Base-by-base conservation (phyloP, 2,797 vertebrate genomes). In the Mormyrops attenuatus region DNA sequence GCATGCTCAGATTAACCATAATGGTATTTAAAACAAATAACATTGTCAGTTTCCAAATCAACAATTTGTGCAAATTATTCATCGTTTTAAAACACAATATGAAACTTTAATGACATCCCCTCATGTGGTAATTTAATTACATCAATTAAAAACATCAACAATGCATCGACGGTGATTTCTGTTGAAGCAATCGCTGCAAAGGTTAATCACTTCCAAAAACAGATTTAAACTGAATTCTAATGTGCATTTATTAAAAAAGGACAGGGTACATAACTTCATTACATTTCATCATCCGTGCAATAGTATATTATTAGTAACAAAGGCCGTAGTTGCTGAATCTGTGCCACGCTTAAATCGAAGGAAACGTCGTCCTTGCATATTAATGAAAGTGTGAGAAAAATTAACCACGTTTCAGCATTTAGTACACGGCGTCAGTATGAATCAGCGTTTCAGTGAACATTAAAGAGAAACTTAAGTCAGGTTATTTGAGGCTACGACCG, bases 331-430 rank as follows among this genome's bases (percentile, higher is more conserved):
- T 30, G 34, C 63, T 82, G 52, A 77, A 20, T 49, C 38, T 9
- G 41, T 34, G 88, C 38, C 52, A 57, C 84, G 84, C 60, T 90
- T 91, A 91, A 90, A 93, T 90, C 93, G 50, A 90, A 91, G n/a
- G 73, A 92, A 93, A 93, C 80, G 88, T 52, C 60, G 85, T 82
- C 88, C 7, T 55, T 93, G 92, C 90, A 93, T 57, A 89, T 92
- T 94, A 94, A 93, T 93, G 93, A 90, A 94, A 94, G 94, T 49
- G 86, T 9, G n/a, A 94, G 94, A 91, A 93, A 94, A 93, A 94
- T 92, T 93, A 94, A 92, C 93, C 80, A 90, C 91, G 91, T 90
- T 89, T 73, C n/a, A 89, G 93, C 90, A 91, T 90, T 15, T 53
- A 90, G 80, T 63, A 88, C 82, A 91, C 89, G 89, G 87, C 91